phyloP scores from a whole-genome alignment of 2,888 invertebrate species.

The Serripes groenlandicus region DNA sequence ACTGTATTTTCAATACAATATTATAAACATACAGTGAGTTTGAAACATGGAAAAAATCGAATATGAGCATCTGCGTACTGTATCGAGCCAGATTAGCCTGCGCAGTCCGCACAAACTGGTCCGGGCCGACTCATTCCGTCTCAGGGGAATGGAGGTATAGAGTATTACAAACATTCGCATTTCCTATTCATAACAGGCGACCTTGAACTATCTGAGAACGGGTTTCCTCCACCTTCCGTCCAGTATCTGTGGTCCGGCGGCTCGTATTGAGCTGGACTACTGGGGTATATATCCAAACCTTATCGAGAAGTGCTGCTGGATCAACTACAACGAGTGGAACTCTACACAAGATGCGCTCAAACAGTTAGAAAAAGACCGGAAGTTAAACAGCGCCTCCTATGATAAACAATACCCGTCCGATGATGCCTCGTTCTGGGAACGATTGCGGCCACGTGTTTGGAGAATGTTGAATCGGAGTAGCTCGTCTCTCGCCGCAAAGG shows the following conservation, averaged over 20 bases:
- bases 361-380: slow-evolving; percentile 70
- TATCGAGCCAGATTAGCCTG: too few relatives aligned
- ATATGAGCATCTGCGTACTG: too few relatives aligned
- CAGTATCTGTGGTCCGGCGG: slow-evolving; percentile 72
- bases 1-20: too few relatives aligned
- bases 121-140: too few relatives aligned
- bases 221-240: slow-evolving; percentile 73
- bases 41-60: too few relatives aligned
- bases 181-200: slow-evolving; percentile 62
- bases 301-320: slow-evolving; percentile 79
- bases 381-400: slow-evolving; percentile 36
- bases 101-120: too few relatives aligned
- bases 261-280: slow-evolving; percentile 74
- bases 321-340: slow-evolving; percentile 78
- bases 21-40: too few relatives aligned
- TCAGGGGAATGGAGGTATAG: too few relatives aligned
- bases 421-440: slow-evolving; percentile 40
- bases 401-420: slow-evolving; percentile 1
- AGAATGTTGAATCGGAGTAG: slow-evolving; percentile 73
- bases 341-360: slow-evolving; percentile 68
- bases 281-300: slow-evolving; percentile 75
- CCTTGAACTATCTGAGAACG: slow-evolving; percentile 72
- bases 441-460: slow-evolving; percentile 66
- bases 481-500: slow-evolving; percentile 74
- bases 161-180: too few relatives aligned